These are phyloP conservation scores for Crotophaga sulcirostris DNA, from an alignment of 2,113 vertebrate species.

Conservation along the genomic window DNA sequence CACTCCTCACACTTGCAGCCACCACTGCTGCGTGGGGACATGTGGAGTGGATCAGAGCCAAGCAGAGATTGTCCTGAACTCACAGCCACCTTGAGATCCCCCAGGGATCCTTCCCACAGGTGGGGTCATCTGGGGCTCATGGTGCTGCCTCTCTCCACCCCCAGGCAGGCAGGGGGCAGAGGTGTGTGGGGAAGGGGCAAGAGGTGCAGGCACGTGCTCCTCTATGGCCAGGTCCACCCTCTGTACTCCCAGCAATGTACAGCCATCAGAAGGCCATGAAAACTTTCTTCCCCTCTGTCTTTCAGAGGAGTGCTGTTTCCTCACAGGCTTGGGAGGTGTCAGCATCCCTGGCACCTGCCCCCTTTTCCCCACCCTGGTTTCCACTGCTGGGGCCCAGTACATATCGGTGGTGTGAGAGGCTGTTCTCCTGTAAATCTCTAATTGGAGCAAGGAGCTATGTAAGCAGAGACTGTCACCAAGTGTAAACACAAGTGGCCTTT, in stretches of 20 bases:
- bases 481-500: background rate
- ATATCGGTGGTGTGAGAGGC: background rate
- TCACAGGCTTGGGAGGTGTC: background rate
- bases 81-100: background rate
- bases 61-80: background rate
- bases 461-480: background rate
- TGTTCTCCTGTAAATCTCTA: background rate
- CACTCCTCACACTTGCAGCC: background rate
- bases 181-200: background rate
- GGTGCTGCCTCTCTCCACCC: background rate
- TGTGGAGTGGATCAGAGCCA: background rate
- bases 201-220: rapidly evolving
- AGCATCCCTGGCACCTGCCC: background rate
- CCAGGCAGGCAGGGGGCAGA: background rate
- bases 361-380: background rate
- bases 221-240: background rate
- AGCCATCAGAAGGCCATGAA: background rate
- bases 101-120: background rate
- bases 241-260: background rate
- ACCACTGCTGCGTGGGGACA: background rate
- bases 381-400: rapidly evolving
- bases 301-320: background rate
- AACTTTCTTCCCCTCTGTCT: background rate
- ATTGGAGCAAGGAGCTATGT: background rate
- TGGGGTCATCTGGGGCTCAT: background rate